phyloP scores from a whole-genome alignment of 2,888 invertebrate genomes.

The Drosophila monieri region DNA sequence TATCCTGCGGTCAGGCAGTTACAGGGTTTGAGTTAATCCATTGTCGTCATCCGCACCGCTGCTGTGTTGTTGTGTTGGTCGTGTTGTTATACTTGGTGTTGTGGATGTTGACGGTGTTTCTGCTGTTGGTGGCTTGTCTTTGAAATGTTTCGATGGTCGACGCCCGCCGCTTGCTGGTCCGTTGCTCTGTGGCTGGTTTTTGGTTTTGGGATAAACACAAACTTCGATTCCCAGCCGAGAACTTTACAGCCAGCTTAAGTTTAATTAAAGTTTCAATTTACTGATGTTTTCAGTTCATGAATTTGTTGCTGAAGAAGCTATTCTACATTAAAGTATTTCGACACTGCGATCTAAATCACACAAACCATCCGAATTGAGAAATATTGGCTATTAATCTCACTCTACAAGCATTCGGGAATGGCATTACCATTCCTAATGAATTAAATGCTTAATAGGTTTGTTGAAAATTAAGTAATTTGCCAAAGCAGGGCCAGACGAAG shows the following conservation, averaged over 20 bases:
- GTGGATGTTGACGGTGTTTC: conserved; percentile 52
- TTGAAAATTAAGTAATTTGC: conserved; percentile 5
- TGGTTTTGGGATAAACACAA: conserved; percentile 42
- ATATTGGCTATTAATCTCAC: not conserved
- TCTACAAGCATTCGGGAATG: not conserved
- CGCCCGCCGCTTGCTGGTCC: conserved; percentile 15
- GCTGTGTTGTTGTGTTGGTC: conserved; percentile 15
- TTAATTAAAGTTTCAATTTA: conserved; percentile 9
- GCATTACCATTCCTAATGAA: not conserved
- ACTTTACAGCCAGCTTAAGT: conserved; percentile 8
- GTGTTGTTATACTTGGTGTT: conserved; percentile 24
- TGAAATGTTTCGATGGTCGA: conserved; percentile 59
- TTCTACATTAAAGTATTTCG: not conserved
- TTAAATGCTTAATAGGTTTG: conserved; percentile 9
- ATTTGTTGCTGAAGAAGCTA: not conserved
- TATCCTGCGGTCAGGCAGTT: conserved; percentile 61
- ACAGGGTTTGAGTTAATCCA: conserved; percentile 56
- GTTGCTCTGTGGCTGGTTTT: conserved; percentile 51
- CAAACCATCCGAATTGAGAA: conserved; percentile 1
- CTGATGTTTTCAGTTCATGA: not conserved
- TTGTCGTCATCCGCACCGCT: conserved; percentile 33
- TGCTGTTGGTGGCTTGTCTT: conserved; percentile 61
- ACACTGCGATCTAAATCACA: not conserved
- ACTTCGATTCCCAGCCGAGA: not conserved
- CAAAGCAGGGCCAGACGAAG: not conserved